Conservation (phyloP, 2,113 vertebrate genomes). For the Toxotes chatareus region DNA sequence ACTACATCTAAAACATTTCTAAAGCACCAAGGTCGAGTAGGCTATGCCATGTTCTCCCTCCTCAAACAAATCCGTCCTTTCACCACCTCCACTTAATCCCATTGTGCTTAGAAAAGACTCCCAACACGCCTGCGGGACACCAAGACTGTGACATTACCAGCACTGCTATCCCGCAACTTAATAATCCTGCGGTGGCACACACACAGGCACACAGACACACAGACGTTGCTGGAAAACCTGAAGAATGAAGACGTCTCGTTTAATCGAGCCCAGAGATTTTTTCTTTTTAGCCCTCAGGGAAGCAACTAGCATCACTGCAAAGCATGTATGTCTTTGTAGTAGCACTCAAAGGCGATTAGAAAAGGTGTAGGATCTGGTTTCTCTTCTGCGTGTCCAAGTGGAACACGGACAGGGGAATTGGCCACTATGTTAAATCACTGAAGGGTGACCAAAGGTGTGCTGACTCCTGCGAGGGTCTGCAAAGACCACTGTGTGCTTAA, state of each 20-base stretch:
- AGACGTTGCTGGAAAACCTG: conserved; percentile 23
- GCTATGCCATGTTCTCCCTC: conserved; percentile 56
- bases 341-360: conserved; percentile 84
- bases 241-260: conserved; percentile 56
- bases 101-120: conserved; percentile 41
- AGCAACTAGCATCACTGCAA: conserved; percentile 55
- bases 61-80: conserved; percentile 70
- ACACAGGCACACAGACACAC: conserved; percentile 19
- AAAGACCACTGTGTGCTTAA: conserved; percentile 22
- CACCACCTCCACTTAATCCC: conserved; percentile 67
- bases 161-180: conserved; percentile 46
- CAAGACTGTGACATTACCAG: conserved; percentile 50
- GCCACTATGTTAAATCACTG: conserved; percentile 82
- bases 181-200: conserved; percentile 56
- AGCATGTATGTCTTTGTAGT: conserved; percentile 75
- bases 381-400: conserved; percentile 86
- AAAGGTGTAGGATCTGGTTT: conserved; percentile 89
- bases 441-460: conserved; percentile 80
- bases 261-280: conserved; percentile 56
- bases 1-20: conserved; percentile 58
- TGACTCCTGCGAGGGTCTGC: conserved; percentile 44
- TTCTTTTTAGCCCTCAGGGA: conserved; percentile 42
- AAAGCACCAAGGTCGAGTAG: conserved; percentile 53
- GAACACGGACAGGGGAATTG: conserved; percentile 76
- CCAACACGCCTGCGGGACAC: conserved; percentile 60